Evolutionary conservation across 2,113 vertebrate species (phyloP).

Genomic region (Zapus hudsonius): DNA sequence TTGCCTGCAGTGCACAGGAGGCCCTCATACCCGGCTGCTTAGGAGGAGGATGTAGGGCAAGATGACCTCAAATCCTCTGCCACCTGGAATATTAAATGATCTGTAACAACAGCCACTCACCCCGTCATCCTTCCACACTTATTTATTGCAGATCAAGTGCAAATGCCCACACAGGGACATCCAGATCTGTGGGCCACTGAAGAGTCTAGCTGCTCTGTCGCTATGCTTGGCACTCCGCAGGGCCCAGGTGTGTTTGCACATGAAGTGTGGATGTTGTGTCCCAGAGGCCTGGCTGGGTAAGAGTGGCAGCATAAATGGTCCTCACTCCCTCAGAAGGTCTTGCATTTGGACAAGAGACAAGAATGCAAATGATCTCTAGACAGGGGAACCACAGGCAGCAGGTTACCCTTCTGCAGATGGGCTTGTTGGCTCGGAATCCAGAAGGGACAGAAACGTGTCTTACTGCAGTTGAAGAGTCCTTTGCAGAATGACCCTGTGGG

Average conservation of each 20-base stretch:
- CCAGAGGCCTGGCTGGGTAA: neutral
- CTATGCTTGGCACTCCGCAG: neutral
- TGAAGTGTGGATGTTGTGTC: neutral
- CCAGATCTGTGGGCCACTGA: neutral
- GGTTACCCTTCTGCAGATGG: neutral
- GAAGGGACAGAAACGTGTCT: slow-evolving; percentile 19
- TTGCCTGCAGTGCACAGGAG: fast-evolving
- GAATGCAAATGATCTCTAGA: neutral
- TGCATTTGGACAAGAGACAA: neutral
- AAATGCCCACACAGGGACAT: neutral
- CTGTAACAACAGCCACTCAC: neutral
- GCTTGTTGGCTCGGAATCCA: neutral
- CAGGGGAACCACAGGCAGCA: neutral
- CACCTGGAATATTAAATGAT: neutral
- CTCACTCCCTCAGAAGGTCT: neutral
- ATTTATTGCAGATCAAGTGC: neutral
- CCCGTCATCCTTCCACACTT: neutral
- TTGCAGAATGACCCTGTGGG: neutral
- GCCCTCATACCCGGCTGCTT: neutral
- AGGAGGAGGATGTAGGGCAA: neutral
- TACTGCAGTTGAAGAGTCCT: neutral
- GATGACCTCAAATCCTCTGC: neutral
- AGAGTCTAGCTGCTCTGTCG: neutral
- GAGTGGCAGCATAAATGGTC: neutral
- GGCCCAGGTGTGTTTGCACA: neutral